phyloP scores from a whole-genome alignment of 2,113 vertebrate genomes.

The Pedetes capensis region DNA sequence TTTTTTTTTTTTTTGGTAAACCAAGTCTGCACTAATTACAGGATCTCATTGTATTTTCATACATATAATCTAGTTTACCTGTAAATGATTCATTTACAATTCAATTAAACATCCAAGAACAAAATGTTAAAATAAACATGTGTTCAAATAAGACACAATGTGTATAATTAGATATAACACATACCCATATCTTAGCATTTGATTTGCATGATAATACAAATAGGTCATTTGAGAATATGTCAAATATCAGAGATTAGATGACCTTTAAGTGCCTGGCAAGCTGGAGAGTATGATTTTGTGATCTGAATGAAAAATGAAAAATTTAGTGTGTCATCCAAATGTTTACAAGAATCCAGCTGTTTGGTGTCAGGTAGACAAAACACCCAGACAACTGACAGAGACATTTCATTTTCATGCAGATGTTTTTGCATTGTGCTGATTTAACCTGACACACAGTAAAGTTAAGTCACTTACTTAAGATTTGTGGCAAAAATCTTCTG shows the following conservation, averaged over 20 bases:
- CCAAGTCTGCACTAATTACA: conserved; percentile 59
- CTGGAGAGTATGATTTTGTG: conserved; percentile 50
- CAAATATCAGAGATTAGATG: conserved; percentile 58
- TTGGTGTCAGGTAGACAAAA: conserved; percentile 69
- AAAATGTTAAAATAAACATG: conserved; percentile 60
- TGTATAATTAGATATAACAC: conserved; percentile 56
- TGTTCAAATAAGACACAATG: conserved; percentile 62
- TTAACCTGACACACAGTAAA: conserved; percentile 36
- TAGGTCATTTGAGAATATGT: conserved; percentile 61
- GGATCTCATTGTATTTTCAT: conserved; percentile 65
- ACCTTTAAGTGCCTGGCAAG: conserved; percentile 68
- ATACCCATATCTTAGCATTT: background rate
- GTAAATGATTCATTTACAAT: conserved; percentile 70
- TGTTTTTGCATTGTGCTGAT: conserved; percentile 34
- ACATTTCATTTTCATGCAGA: conserved; percentile 42
- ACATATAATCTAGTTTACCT: conserved; percentile 62
- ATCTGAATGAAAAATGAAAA: conserved; percentile 69
- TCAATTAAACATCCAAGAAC: conserved; percentile 66
- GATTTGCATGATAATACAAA: conserved; percentile 56
- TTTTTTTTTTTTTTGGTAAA: background rate
- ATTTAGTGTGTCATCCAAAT: background rate
- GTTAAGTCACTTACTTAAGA: conserved; percentile 45
- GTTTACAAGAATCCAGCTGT: conserved; percentile 66
- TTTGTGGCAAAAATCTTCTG: conserved; percentile 22
- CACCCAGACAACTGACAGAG: conserved; percentile 38